phyloP scores from a whole-genome alignment of 2,797 vertebrate genomes.

The Aeoliscus strigatus region DNA sequence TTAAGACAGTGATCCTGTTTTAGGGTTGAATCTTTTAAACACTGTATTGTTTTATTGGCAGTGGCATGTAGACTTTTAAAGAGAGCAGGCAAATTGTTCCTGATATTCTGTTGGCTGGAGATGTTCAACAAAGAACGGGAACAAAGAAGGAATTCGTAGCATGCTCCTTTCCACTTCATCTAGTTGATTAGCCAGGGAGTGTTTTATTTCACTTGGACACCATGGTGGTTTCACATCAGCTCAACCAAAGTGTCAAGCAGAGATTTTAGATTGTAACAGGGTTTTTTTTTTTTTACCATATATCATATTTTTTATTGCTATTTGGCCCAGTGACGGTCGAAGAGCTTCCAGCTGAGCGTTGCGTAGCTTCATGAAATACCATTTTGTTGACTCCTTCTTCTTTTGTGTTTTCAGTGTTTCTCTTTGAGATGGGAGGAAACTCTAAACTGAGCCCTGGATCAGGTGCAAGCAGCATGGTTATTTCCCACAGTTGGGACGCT shows the following conservation, averaged over 20 bases:
- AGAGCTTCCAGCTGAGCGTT: slow-evolving; percentile 20
- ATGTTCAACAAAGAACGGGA: neutral
- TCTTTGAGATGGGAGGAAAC: slow-evolving; percentile 59
- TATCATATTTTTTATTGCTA: too few species aligned
- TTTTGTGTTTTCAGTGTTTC: slow-evolving; percentile 48
- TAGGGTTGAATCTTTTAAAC: slow-evolving; percentile 2
- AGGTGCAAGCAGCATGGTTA: slow-evolving; percentile 60
- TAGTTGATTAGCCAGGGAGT: slow-evolving; percentile 6
- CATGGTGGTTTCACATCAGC: slow-evolving; percentile 13
- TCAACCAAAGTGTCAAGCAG: slow-evolving; percentile 27
- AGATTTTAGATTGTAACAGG: slow-evolving; percentile 16
- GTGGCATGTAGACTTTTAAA: slow-evolving; percentile 16
- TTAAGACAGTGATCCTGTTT: slow-evolving; percentile 12
- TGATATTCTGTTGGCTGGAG: neutral
- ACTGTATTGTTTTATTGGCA: slow-evolving; percentile 18
- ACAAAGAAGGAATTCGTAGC: neutral
- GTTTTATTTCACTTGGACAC: neutral
- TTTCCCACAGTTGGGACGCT: slow-evolving; percentile 76
- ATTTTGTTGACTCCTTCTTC: slow-evolving; percentile 45
- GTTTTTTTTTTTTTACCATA: slow-evolving; percentile 11
- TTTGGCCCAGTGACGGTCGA: slow-evolving; percentile 13
- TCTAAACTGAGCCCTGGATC: slow-evolving; percentile 71
- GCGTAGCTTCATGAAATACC: slow-evolving; percentile 56
- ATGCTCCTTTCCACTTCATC: neutral
- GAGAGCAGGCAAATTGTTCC: slow-evolving; percentile 8